Base-by-base conservation (phyloP, 2,113 vertebrate species). In the Pseudorectes ferrugineus region DNA sequence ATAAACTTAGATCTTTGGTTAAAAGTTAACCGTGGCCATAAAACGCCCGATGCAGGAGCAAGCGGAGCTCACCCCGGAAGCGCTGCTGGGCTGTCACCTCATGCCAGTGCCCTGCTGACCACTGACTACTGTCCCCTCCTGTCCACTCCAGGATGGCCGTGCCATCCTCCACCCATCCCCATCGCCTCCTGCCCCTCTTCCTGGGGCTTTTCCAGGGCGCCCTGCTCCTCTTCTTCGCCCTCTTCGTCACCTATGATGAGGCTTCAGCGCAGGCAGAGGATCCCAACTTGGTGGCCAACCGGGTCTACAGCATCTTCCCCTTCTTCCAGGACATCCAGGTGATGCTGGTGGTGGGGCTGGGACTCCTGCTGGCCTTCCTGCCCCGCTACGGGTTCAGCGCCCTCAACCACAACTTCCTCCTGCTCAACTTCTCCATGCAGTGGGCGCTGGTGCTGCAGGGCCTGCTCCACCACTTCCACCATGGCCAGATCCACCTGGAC, bases 341-440 rank as follows among this genome's bases (percentile, higher is more conserved):
- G 92, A 99, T 99, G 98, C 97, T 99, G 86, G 98, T 98, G 88
- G 94, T 98, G 19, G 98, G 98, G 22, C 97, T 98, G 52, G 98
- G 98, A 13, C 98, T 98, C 70, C 95, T 99, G n/a, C 94, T 99
- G 95, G 96, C 98, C 1, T 99, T 99, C 75, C 97, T 98, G 62
- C 97, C 98, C 21, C 93, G 46, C 48, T 99, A 98, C 0, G 98
- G 98, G 28, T 97, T 99, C 85, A 98, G 98, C 0, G 98, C 97
- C 10, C 97, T 99, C 82, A 97, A 97, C 63, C 98, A 98, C 82
- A 99, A 98, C 84, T 99, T 99, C 92, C 96, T 99, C 59, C 97
- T 98, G 9, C 98, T 98, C 71, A 98, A 97, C 36, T 98, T 99
- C 95, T 96, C 98, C 52, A 97, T 95, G 72, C 98, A 99, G 91